Conservation (phyloP, 2,888 invertebrate species). For the Bimastos eiseni region DNA sequence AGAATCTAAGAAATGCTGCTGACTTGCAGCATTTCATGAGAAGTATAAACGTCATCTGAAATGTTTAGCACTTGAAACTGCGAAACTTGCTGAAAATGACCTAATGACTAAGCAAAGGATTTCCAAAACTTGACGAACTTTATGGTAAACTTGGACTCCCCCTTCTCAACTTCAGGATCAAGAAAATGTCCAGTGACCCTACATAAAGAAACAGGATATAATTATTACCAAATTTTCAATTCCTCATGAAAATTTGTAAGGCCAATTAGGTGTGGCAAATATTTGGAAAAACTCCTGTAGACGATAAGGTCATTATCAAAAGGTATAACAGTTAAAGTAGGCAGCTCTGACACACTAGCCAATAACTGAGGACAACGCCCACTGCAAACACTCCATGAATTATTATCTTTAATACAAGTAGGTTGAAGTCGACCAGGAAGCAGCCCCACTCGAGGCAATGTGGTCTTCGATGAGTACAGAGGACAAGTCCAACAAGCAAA, state of each 20-base stretch:
- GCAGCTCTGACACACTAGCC: background rate
- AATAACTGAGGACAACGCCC: background rate
- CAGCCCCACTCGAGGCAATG: constrained; percentile 2
- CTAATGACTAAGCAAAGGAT: background rate
- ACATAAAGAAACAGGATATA: background rate
- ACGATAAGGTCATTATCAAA: background rate
- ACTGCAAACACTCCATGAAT: background rate
- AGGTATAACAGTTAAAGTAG: background rate
- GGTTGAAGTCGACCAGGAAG: background rate
- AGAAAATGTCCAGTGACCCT: background rate
- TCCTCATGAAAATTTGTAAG: background rate
- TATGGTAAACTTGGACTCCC: background rate
- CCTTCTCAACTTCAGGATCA: background rate
- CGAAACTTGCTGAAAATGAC: background rate
- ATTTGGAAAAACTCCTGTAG: background rate
- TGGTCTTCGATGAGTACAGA: background rate
- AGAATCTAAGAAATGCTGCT: background rate
- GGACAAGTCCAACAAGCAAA: background rate
- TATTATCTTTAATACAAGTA: background rate
- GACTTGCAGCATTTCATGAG: background rate
- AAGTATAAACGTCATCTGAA: background rate
- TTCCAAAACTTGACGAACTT: background rate
- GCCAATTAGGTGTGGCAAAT: background rate
- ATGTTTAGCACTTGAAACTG: background rate
- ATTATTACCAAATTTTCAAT: background rate